A percentile compares a stretch with the other conserved stretches of the same genome.
Evolutionary conservation across 2,888 invertebrate genomes (phyloP).

Genomic region (Drosophila barbarae): DNA sequence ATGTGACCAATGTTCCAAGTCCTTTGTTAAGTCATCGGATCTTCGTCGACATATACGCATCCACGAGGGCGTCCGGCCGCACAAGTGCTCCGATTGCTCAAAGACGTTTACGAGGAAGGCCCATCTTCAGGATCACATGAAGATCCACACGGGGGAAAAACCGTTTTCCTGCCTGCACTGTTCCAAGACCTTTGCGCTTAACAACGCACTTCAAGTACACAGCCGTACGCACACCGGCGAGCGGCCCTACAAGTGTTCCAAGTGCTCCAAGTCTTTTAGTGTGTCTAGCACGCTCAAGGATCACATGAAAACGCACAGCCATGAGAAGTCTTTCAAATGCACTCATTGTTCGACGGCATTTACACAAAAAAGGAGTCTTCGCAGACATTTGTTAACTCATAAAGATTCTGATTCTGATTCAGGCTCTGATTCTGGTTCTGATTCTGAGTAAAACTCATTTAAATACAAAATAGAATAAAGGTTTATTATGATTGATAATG

Average conservation of each 20-base stretch:
- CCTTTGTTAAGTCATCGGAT: background rate
- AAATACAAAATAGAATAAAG: background rate
- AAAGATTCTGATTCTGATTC: background rate
- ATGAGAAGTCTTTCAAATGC: background rate
- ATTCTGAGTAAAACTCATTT: background rate
- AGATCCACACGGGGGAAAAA: background rate
- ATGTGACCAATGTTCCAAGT: conserved; percentile 10
- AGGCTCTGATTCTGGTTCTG: background rate
- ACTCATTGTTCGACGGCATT: background rate
- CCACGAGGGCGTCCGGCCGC: conserved; percentile 12
- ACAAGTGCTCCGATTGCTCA: conserved; percentile 10
- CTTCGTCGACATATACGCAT: conserved; percentile 6
- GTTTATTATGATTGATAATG: background rate
- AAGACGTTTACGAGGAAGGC: conserved; percentile 1
- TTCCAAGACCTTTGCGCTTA: background rate
- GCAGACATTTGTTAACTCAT: conserved; percentile 1
- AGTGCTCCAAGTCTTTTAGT: background rate
- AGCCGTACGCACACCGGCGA: conserved; percentile 4
- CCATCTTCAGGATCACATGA: conserved; percentile 5
- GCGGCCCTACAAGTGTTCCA: conserved; percentile 1
- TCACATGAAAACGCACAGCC: conserved; percentile 2
- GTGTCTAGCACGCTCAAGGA: background rate
- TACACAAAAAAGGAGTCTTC: background rate
- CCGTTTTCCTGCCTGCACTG: background rate
- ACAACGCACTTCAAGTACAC: background rate